phyloP scores from a whole-genome alignment of 2,797 vertebrate species.

The Eulemur coronatus region DNA sequence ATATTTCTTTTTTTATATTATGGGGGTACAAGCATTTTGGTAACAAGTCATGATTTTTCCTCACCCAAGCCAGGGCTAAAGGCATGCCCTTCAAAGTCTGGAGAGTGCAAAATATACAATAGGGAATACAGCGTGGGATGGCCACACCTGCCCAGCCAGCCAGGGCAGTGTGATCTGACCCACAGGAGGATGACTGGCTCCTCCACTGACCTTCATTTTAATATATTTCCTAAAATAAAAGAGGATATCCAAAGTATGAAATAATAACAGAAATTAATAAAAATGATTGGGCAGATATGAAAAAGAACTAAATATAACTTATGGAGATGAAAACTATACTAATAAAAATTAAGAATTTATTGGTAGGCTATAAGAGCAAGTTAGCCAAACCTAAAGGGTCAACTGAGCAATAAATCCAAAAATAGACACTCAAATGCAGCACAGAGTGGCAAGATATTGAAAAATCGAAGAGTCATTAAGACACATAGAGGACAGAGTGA shows the following conservation, averaged over 20 bases:
- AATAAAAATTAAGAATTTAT: not conserved
- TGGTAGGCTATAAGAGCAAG: not conserved
- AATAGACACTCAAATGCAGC: not conserved
- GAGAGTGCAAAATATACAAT: too few species aligned
- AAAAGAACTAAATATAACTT: not conserved
- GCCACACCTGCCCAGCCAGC: too few species aligned
- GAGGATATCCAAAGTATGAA: not conserved
- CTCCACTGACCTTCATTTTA: not conserved
- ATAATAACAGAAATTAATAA: not conserved
- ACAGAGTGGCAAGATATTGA: not conserved
- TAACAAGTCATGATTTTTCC: too few species aligned
- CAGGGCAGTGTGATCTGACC: too few species aligned
- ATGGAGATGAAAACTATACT: not conserved
- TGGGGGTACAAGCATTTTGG: too few species aligned
- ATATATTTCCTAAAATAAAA: not conserved
- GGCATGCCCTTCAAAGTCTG: too few species aligned
- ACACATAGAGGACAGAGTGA: not conserved
- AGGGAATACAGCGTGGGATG: too few species aligned
- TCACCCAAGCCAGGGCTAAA: too few species aligned
- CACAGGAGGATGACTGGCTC: too few species aligned
- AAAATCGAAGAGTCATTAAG: not conserved
- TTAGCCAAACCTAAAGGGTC: not conserved
- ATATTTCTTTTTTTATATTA: not conserved
- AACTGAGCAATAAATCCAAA: not conserved
- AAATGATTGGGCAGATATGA: not conserved